Percentiles rank a stretch among this genome's conserved stretches.
Evolutionary conservation across 2,797 vertebrate species (phyloP).

Genomic region (Sebastes iracundus): DNA sequence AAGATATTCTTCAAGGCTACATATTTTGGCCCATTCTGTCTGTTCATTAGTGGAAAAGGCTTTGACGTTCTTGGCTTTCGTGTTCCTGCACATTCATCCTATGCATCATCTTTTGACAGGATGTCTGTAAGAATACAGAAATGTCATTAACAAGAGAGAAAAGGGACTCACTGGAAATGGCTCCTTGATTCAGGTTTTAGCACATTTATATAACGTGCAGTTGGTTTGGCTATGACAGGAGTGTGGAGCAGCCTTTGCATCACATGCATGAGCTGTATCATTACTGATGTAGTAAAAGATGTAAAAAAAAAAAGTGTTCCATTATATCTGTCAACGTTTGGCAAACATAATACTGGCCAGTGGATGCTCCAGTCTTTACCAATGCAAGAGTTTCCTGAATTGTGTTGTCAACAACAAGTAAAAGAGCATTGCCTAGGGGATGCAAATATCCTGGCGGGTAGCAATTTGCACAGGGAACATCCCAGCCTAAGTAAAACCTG

Average conservation of each 20-base stretch:
- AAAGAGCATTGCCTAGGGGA: background rate
- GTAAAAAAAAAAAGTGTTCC: too few species aligned
- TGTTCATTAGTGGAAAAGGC: background rate
- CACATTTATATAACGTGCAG: too few species aligned
- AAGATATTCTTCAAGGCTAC: background rate
- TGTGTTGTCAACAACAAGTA: background rate
- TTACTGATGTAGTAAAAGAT: background rate
- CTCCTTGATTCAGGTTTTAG: background rate
- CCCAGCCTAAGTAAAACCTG: background rate
- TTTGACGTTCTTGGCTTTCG: background rate
- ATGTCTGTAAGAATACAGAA: background rate
- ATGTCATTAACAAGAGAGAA: background rate
- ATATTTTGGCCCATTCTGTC: background rate
- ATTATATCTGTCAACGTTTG: background rate
- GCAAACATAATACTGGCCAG: background rate
- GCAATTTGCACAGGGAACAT: background rate
- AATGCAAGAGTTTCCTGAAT: background rate
- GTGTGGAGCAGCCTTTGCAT: too few species aligned
- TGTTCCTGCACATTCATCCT: background rate
- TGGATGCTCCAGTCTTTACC: background rate
- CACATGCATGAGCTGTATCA: background rate
- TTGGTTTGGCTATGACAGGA: background rate
- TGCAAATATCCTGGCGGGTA: background rate
- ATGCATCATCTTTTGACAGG: background rate
- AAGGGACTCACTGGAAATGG: background rate